Percentiles rank a stretch among this genome's conserved stretches.
These are phyloP conservation scores for Chrysomela aeneicollis DNA, from an alignment of 2,888 invertebrate species.

Conservation along the genomic window DNA sequence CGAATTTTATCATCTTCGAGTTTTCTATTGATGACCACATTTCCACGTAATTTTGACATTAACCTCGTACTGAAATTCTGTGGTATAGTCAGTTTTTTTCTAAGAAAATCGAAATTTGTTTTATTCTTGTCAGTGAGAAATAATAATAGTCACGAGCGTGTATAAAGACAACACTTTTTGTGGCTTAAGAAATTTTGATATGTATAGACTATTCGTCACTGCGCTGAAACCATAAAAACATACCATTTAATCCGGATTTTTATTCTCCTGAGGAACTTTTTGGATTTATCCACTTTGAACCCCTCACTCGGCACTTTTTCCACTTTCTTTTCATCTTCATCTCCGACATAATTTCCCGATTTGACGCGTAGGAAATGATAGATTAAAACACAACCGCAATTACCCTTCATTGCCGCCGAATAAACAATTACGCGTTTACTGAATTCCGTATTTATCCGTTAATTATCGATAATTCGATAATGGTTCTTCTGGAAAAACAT, in stretches of 20 bases:
- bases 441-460: not conserved
- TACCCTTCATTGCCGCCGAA: not conserved
- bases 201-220: too few relatives aligned
- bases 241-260: not conserved
- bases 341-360: not conserved
- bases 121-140: too few relatives aligned
- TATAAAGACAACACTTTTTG: too few relatives aligned
- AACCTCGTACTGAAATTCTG: too few relatives aligned
- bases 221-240: not conserved
- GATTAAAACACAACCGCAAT: slow-evolving; percentile 2
- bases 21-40: too few relatives aligned
- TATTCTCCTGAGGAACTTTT: not conserved
- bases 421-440: not conserved
- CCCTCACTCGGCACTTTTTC: not conserved
- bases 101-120: too few relatives aligned
- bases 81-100: too few relatives aligned
- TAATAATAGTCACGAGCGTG: too few relatives aligned
- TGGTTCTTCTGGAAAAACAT: not conserved
- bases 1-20: too few relatives aligned
- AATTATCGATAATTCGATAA: not conserved
- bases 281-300: not conserved
- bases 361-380: not conserved
- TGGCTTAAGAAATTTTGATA: too few relatives aligned
- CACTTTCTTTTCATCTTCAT: not conserved
- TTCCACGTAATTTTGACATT: too few relatives aligned